phyloP scores from a whole-genome alignment of 2,888 invertebrate genomes.

The Dastarcus helophoroides region DNA sequence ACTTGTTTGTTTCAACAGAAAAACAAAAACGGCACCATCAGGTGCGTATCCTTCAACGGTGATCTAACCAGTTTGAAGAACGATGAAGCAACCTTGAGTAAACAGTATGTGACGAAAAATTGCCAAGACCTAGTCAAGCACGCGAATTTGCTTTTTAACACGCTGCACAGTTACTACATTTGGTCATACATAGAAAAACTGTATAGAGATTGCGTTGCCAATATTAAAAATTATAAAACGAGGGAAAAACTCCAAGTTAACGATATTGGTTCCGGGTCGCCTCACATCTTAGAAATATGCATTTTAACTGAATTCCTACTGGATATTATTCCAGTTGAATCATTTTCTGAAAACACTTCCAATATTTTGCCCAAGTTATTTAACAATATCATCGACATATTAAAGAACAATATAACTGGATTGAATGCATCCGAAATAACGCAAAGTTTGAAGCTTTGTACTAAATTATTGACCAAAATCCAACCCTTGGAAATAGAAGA shows the following conservation, averaged over 20 bases:
- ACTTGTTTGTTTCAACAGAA: constrained; percentile 40
- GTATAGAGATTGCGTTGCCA: constrained; percentile 40
- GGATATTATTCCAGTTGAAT: constrained; percentile 63
- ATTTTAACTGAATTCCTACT: constrained; percentile 61
- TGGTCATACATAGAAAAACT: constrained; percentile 68
- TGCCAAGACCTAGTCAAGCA: constrained; percentile 66
- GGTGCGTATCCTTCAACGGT: constrained; percentile 36
- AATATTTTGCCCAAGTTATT: constrained; percentile 69
- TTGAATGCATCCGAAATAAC: constrained; percentile 52
- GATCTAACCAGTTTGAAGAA: constrained; percentile 30
- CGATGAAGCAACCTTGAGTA: constrained; percentile 25
- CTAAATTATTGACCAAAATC: constrained; percentile 62
- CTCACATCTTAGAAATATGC: constrained; percentile 58
- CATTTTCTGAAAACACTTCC: constrained; percentile 64
- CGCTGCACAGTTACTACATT: constrained; percentile 73
- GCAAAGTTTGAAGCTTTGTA: constrained; percentile 53
- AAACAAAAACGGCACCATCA: constrained; percentile 25
- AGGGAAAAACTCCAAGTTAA: constrained; percentile 29
- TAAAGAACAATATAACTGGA: constrained; percentile 45
- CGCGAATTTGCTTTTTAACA: constrained; percentile 71
- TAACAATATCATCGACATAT: constrained; percentile 49
- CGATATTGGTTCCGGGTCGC: constrained; percentile 52
- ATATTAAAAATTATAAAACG: constrained; percentile 25
- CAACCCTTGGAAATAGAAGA: constrained; percentile 47
- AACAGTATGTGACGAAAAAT: constrained; percentile 34